Percentiles rank a stretch among this genome's conserved stretches.
Conservation (phyloP, 2,888 invertebrate genomes). For the Smittia sp. region DNA sequence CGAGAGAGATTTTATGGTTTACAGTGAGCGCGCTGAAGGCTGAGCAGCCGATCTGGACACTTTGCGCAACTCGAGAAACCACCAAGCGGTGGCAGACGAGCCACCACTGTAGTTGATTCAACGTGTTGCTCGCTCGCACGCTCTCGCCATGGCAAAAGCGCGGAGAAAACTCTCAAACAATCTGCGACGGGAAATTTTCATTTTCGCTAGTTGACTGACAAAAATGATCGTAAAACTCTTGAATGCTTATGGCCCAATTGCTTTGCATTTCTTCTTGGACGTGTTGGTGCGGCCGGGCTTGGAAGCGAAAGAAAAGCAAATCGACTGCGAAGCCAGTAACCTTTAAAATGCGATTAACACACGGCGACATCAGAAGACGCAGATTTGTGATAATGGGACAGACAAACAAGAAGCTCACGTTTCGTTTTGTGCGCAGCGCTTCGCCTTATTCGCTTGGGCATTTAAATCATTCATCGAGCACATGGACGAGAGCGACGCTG, state of each 20-base stretch:
- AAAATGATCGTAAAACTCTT: slow-evolving; percentile 2
- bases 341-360: neutral
- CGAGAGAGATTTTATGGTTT: neutral
- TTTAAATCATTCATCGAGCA: neutral
- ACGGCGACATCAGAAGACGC: neutral
- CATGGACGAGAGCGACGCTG: neutral
- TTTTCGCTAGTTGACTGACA: neutral
- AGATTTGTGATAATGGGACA: neutral
- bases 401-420: neutral
- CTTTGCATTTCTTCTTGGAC: neutral
- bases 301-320: neutral
- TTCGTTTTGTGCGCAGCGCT: neutral
- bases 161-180: neutral
- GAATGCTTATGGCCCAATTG: neutral
- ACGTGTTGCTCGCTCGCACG: neutral
- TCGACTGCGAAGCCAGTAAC: slow-evolving; percentile 24
- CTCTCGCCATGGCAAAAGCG: neutral
- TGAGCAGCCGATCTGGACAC: neutral
- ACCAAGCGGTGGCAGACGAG: neutral
- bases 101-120: neutral
- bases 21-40: neutral
- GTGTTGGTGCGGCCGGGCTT: neutral
- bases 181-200: neutral
- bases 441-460: neutral
- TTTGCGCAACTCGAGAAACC: neutral